phyloP scores from a whole-genome alignment of 2,797 vertebrate species.

The Dendrocincla tyrannina region DNA sequence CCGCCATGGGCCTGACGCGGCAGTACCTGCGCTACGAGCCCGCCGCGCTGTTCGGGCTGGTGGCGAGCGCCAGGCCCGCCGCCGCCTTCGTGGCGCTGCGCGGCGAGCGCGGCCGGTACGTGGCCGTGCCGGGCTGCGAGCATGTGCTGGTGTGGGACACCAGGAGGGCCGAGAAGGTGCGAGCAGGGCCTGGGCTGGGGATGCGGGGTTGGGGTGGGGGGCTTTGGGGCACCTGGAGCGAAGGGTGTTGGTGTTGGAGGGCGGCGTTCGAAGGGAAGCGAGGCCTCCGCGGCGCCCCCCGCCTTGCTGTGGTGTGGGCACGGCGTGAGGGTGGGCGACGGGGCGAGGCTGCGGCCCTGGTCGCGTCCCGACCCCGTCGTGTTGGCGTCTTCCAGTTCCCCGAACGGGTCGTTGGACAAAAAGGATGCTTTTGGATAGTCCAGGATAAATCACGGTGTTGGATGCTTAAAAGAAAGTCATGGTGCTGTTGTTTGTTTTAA shows the following conservation, averaged over 20 bases:
- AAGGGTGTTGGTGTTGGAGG: rapidly evolving
- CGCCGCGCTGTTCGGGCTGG: conserved; percentile 89
- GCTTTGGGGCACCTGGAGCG: rapidly evolving
- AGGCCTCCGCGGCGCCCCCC: rapidly evolving
- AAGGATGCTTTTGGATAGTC: not conserved
- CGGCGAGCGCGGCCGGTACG: conserved; percentile 88
- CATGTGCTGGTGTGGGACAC: conserved; percentile 97
- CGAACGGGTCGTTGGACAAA: not conserved
- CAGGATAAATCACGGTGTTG: not conserved
- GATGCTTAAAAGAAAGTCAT: not conserved
- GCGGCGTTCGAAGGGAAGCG: rapidly evolving
- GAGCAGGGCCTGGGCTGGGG: not conserved
- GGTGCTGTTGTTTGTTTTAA: not conserved
- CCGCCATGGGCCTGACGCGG: conserved; percentile 91
- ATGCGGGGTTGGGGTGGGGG: not conserved
- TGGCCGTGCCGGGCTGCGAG: conserved; percentile 92
- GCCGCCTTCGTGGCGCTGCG: conserved; percentile 85
- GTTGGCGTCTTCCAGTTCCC: not conserved
- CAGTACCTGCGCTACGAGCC: conserved; percentile 92
- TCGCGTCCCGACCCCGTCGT: not conserved
- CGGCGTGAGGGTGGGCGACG: no score
- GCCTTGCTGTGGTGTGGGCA: rapidly evolving
- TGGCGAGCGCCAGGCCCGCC: conserved; percentile 87
- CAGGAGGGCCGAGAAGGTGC: conserved; percentile 94
- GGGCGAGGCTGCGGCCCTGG: not conserved